Evolutionary conservation across 2,888 invertebrate species (phyloP).

Genomic region (Cordilura impudica): DNA sequence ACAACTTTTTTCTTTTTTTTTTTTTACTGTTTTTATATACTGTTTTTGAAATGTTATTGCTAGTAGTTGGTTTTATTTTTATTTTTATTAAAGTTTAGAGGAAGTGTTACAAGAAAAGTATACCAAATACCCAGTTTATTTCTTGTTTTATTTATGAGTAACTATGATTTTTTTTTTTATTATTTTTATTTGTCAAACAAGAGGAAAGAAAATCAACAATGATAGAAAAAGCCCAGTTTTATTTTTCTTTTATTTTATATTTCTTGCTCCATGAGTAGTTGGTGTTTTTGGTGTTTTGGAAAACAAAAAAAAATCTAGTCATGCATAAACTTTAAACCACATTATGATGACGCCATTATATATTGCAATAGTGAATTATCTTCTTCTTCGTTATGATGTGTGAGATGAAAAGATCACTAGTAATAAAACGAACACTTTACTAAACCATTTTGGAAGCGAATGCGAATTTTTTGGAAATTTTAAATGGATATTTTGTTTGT

Average conservation of each 20-base stretch:
- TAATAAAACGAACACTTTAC: background rate
- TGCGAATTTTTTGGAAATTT: background rate
- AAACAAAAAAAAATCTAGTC: conserved; percentile 46
- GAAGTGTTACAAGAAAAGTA: conserved; percentile 59
- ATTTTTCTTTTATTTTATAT: conserved; percentile 15
- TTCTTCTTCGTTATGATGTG: conserved; percentile 20
- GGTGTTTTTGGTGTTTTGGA: background rate
- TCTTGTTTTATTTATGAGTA: too few species aligned
- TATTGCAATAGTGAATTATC: conserved; percentile 50
- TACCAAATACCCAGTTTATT: conserved; percentile 59
- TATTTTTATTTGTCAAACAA: background rate
- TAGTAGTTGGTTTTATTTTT: conserved; percentile 18
- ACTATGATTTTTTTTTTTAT: background rate
- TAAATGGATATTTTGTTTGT: too few species aligned
- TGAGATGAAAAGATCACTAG: background rate
- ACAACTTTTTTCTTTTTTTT: background rate
- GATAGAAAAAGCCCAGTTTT: conserved; percentile 51
- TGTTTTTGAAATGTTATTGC: conserved; percentile 7
- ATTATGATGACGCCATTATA: conserved; percentile 59
- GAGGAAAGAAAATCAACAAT: conserved; percentile 19
- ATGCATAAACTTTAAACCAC: conserved; percentile 60
- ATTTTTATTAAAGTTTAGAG: conserved; percentile 59
- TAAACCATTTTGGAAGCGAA: background rate
- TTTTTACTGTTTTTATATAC: background rate
- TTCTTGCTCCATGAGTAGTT: conserved; percentile 21